These are phyloP conservation scores for Noctuana brunneofusca DNA, from an alignment of 2,888 invertebrate genomes.

Conservation along the genomic window DNA sequence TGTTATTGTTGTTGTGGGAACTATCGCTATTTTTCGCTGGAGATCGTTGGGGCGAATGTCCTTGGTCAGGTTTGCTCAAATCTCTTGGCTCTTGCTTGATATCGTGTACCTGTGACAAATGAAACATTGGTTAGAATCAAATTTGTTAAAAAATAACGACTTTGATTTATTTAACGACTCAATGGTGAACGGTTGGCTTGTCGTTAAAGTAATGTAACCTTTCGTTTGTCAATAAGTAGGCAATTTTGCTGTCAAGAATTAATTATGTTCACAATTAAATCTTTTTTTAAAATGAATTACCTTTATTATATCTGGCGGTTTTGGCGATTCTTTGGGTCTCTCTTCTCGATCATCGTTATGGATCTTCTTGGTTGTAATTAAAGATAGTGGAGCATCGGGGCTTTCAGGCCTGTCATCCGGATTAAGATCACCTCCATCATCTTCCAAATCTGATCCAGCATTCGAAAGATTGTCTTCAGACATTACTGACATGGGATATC, in stretches of 20 bases:
- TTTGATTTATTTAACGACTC: not conserved
- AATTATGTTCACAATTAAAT: constrained; percentile 4
- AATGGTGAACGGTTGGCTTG: not conserved
- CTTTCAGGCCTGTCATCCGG: constrained; percentile 84
- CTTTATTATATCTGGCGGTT: constrained; percentile 79
- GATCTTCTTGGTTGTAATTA: constrained; percentile 85
- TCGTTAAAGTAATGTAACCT: not conserved
- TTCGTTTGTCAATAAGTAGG: constrained; percentile 28
- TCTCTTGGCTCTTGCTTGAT: constrained; percentile 82
- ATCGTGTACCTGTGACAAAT: constrained; percentile 71
- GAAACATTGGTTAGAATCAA: constrained; percentile 27
- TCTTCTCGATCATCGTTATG: constrained; percentile 74
- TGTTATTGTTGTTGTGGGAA: constrained; percentile 75
- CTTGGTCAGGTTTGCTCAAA: constrained; percentile 67
- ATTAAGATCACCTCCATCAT: constrained; percentile 83
- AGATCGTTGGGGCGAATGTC: constrained; percentile 75
- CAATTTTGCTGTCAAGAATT: not conserved
- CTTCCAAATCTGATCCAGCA: constrained; percentile 86
- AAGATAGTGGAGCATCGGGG: constrained; percentile 87
- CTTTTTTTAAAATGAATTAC: constrained; percentile 49
- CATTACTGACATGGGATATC: constrained; percentile 85
- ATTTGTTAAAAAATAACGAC: constrained; percentile 9
- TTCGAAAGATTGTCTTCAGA: constrained; percentile 86
- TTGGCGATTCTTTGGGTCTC: constrained; percentile 76
- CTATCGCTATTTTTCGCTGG: constrained; percentile 82